A percentile compares a stretch with the other conserved stretches of the same genome.
These are phyloP conservation scores for Brachynemurus nebulosus DNA, from an alignment of 2,888 invertebrate species.

Conservation along the genomic window DNA sequence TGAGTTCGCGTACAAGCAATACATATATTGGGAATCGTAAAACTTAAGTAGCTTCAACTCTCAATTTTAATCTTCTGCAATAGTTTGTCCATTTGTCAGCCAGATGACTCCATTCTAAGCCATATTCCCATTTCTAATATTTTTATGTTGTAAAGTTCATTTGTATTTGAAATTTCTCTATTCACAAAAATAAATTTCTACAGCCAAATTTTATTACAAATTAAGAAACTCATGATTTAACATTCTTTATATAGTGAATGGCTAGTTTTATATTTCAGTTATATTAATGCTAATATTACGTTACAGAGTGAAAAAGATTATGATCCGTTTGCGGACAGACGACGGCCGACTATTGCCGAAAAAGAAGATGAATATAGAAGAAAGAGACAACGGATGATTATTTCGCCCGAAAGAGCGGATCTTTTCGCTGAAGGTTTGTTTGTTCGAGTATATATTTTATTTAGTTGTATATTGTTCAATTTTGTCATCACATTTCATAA, in stretches of 20 bases:
- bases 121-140: too few relatives aligned
- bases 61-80: too few relatives aligned
- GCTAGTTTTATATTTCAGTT: neutral
- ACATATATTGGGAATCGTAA: too few relatives aligned
- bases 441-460: too few relatives aligned
- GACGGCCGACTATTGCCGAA: conserved; percentile 85
- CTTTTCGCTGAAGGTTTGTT: conserved; percentile 93
- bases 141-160: too few relatives aligned
- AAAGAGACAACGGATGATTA: conserved; percentile 76
- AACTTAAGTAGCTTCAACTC: too few relatives aligned
- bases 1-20: too few relatives aligned
- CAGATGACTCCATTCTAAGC: too few relatives aligned
- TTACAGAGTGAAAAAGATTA: conserved; percentile 76
- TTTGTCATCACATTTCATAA: too few relatives aligned
- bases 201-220: neutral
- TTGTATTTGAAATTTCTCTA: neutral
- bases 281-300: conserved; percentile 7
- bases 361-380: conserved; percentile 94
- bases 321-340: conserved; percentile 88
- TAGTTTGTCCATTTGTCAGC: too few relatives aligned
- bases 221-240: neutral
- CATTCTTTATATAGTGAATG: neutral
- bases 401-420: conserved; percentile 94
- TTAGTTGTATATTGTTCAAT: too few relatives aligned
- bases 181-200: neutral